Base-by-base conservation (phyloP, 2,113 vertebrate species). In the Leucosticte australis region DNA sequence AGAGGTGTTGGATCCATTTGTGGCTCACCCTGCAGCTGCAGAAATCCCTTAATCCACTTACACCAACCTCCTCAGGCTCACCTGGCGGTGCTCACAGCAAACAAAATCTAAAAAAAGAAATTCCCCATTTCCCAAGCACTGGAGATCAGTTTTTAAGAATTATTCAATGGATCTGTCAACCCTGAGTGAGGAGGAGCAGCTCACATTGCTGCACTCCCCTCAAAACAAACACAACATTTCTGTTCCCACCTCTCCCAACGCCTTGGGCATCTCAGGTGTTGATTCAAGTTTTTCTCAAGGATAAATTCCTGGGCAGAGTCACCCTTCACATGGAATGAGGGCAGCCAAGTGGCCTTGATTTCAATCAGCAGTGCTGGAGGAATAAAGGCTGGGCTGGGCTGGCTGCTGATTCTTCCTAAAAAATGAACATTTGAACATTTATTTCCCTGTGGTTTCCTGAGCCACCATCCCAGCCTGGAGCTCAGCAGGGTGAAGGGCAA, bases 381-480 rank as follows among this genome's bases (percentile, higher is more conserved):
- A 96, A 52, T 42, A 73, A 93, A 39, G 74, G 74, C 37, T 71
- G 90, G 85, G 18, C 50, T 62, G 69, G 84, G 22, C 50, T 62
- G 69, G 84, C 21, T 65, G 89, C 90, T 71, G 77, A 68, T 63
- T 49, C 80, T 92, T 77, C 94, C 92, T n/a, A n/a, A n/a, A n/a
- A n/a, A n/a, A n/a, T n/a, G n/a, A n/a, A n/a, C n/a, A n/a, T n/a
- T n/a, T 70, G 62, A 87, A 90, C 83, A 89, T 93, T 70, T 70
- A 89, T 93, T 70, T 74, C 89, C 67, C 31, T 73, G 68, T 2
- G 33, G 39, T 74, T 90, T 95, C 92, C 87, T 92, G 91, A 77
- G 21, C 60, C 55, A 30, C 47, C 42, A 59, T 4, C 41, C 65
- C 59, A 24, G 18, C 52, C 53, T 59, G 56, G 49, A n/a, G 13